Base-by-base conservation (phyloP, 2,113 vertebrate genomes). In the Archilochus colubris region DNA sequence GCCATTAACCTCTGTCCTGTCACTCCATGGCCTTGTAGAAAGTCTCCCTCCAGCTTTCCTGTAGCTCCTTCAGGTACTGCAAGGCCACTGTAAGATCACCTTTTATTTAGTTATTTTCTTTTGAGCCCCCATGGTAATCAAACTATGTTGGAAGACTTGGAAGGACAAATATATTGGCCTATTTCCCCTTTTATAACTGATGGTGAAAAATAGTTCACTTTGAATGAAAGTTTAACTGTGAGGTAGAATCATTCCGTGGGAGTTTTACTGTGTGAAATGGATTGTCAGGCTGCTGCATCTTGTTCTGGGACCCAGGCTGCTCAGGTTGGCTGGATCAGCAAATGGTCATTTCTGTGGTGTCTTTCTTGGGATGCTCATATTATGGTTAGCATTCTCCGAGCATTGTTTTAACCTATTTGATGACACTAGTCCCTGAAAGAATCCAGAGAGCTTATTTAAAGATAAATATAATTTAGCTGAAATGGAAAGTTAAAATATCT, bases 401-500 rank as follows among this genome's bases (percentile, higher is more conserved):
- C 4, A 4, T 10, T 48, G 27, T 9, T 78, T 75, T 64, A 40
- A 12, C 19, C 21, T 62, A 1, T 43, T 31, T 74, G 50, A 48
- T 40, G 28, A 12, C 21, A 46, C 6, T 25, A 59, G 44, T 30
- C 44, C 23, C 24, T 33, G 50, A 85, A 82, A 91, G 50, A 40
- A 54, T 79, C 10, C 38, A 19, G 69, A 77, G 8, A 76, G 2
- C 5, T 66, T 69, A 54, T 46, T 74, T 69, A 15, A 86, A 86
- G 84, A 18, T 23, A 74, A 66, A 54, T 31, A 66, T 14, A 66
- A 66, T 54, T 85, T 73, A 58, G 11, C 36, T 66, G 57, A 70
- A 69, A 73, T 66, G 33, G 69, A 87, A 89, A 91, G 13, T 21
- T 27, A 78, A 80, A 93, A 57, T 61, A 76, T 54, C 18, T 14